These are phyloP conservation scores for Pelodytes ibericus DNA, from an alignment of 2,797 vertebrate genomes.

Conservation along the genomic window DNA sequence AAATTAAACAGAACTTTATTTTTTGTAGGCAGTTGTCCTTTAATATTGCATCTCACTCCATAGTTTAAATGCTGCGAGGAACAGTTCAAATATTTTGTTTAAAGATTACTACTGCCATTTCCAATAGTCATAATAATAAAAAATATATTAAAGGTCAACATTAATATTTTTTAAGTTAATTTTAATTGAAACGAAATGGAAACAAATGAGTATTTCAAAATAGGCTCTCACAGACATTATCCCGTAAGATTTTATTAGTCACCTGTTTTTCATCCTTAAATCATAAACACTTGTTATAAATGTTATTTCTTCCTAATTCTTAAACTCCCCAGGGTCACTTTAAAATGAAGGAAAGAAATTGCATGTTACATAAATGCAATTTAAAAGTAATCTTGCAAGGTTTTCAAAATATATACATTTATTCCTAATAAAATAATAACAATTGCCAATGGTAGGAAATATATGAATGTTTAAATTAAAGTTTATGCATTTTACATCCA, in stretches of 20 bases:
- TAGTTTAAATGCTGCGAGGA: background rate
- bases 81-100: background rate
- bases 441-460: slow-evolving; percentile 6
- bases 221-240: slow-evolving; percentile 28
- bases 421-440: slow-evolving; percentile 35
- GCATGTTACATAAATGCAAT: slow-evolving; percentile 38
- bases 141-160: slow-evolving; percentile 3
- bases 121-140: background rate
- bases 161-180: slow-evolving; percentile 19
- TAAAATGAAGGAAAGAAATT: slow-evolving; percentile 37
- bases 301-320: slow-evolving; percentile 51
- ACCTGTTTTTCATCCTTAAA: slow-evolving; percentile 54
- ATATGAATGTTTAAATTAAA: slow-evolving; percentile 20
- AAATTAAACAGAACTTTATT: too few species aligned
- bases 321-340: slow-evolving; percentile 33
- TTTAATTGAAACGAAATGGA: background rate
- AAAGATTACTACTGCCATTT: background rate
- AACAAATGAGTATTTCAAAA: slow-evolving; percentile 23
- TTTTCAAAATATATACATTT: slow-evolving; percentile 25
- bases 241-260: slow-evolving; percentile 43
- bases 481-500: slow-evolving; percentile 1
- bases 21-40: too few species aligned
- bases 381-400: slow-evolving; percentile 22
- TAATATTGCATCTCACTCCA: too few species aligned
- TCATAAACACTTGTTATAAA: slow-evolving; percentile 46